Base-by-base conservation (phyloP, 2,888 invertebrate genomes). In the Dugesia japonica region DNA sequence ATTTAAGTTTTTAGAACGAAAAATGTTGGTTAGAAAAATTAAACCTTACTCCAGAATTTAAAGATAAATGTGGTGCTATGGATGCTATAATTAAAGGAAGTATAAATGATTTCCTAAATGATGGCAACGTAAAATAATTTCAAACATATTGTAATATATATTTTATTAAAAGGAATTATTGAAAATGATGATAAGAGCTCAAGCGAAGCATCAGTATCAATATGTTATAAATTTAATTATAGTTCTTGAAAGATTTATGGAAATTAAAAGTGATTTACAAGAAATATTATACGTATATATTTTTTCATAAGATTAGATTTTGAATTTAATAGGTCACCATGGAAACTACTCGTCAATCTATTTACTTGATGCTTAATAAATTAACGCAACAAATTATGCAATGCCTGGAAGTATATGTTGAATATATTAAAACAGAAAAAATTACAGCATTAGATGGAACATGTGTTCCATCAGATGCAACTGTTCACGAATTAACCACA, bases 401-500 rank as follows among this genome's bases (percentile, higher is more conserved):
- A 28, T 42, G 56, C 26, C 71, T 75, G 15, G 75, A 75, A n/a
- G 28, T 75, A 26, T 75, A 75, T 28, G 42, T 27, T 17, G 75
- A 75, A 71, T 75, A 27, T 28, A 75, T 75, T 20, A 75, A 56
- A 71, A 42, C 75, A 20, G 75, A 75, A 38, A 75, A 75, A 71
- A 27, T 71, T n/a, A 75, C 75, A 23, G 42, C 75, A 1, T 7
- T 42, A 26, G 56, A 56, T 56, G 56, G 56, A 56, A 20, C 56
- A 9, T n/a, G 26, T 23, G 75, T 75, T 17, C 75, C 75, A 4
- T 26, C 75, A n/a, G 75, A 75, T 75, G 75, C 75, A 23, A 75
- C 75, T 28, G 75, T 75, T 42, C 75, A 75, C 26, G 75, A 75
- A 56, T 71, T 75, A 42, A 75, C 75, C 9, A 75, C 75, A 26